Conservation (phyloP, 2,888 invertebrate genomes). For the Abrostola tripartita region DNA sequence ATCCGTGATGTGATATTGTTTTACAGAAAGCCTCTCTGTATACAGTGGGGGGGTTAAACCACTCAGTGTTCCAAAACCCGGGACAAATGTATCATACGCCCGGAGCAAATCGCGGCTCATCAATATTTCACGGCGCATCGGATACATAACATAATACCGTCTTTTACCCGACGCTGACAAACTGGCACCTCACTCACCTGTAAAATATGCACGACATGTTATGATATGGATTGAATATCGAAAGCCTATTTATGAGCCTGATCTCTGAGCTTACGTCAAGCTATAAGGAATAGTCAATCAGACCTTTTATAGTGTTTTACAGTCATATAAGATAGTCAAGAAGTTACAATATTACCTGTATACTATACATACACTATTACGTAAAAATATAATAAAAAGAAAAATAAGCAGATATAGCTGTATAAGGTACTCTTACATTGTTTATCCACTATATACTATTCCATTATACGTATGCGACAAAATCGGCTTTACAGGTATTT, state of each 20-base stretch:
- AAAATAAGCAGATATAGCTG: too few species aligned
- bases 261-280: constrained; percentile 2
- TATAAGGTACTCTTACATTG: too few species aligned
- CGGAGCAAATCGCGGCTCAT: constrained; percentile 40
- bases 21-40: constrained; percentile 25
- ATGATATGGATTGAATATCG: constrained; percentile 26
- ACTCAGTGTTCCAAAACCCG: constrained; percentile 21
- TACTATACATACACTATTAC: too few species aligned
- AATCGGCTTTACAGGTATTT: background rate
- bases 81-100: constrained; percentile 30
- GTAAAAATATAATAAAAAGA: too few species aligned
- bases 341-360: too few species aligned
- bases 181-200: constrained; percentile 19
- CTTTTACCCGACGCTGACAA: constrained; percentile 28
- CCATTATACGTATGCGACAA: too few species aligned
- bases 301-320: background rate
- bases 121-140: constrained; percentile 32
- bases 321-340: too few species aligned
- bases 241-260: constrained; percentile 34
- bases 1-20: constrained; percentile 9
- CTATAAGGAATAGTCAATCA: constrained; percentile 19
- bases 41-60: constrained; percentile 15
- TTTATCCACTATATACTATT: too few species aligned
- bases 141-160: constrained; percentile 30
- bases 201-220: constrained; percentile 38